A percentile compares a stretch with the other conserved stretches of the same genome.
Conservation (phyloP, 2,888 invertebrate genomes). For the Ethmia dodecea region DNA sequence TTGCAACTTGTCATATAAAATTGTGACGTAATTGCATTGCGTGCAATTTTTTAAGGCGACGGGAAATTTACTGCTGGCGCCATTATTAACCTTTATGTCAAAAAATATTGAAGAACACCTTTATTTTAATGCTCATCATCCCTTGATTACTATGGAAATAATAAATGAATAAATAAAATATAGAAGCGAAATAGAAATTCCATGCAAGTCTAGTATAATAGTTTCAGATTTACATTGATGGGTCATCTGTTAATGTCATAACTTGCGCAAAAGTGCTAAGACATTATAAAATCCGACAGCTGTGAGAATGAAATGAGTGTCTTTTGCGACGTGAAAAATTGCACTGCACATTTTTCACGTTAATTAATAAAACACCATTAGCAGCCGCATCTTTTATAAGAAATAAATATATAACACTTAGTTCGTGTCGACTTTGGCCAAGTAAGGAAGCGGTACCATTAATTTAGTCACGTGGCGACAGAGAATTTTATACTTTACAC, state of each 20-base stretch:
- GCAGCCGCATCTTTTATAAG: too few species aligned
- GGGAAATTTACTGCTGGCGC: background rate
- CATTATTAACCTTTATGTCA: background rate
- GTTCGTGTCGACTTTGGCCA: too few species aligned
- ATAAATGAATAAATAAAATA: background rate
- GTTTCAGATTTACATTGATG: conserved; percentile 5
- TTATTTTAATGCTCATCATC: background rate
- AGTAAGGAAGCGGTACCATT: too few species aligned
- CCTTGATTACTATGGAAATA: background rate
- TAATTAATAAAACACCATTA: conserved; percentile 6
- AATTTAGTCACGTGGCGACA: too few species aligned
- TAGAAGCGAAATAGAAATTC: background rate
- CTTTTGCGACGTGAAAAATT: conserved; percentile 18
- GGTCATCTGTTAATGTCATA: conserved; percentile 6
- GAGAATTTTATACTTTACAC: too few species aligned
- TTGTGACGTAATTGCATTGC: background rate
- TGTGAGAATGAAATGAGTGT: conserved; percentile 20
- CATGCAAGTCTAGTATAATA: background rate
- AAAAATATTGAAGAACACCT: background rate
- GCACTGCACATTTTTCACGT: conserved; percentile 2
- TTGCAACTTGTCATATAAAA: too few species aligned
- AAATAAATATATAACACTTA: too few species aligned
- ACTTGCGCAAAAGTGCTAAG: conserved; percentile 6
- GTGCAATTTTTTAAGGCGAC: background rate
- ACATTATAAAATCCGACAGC: conserved; percentile 8